Base-by-base conservation (phyloP, 2,888 invertebrate species). In the Cataglyphis rosenhaueri region DNA sequence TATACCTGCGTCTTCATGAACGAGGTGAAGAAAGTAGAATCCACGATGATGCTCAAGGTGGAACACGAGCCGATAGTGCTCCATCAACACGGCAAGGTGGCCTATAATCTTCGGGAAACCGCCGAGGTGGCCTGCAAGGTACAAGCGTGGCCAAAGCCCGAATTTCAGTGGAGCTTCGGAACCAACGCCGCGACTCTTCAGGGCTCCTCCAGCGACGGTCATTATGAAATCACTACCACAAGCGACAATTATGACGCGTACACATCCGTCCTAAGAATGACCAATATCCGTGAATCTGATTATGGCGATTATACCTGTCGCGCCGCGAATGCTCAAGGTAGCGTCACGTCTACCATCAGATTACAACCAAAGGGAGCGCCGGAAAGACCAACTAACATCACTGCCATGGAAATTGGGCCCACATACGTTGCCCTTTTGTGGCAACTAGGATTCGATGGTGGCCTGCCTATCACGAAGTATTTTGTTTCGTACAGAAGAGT, bases 231-330 rank as follows among this genome's bases (percentile, higher is more conserved):
- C 64, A 97, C 97, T 90, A 97, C 97, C 2, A 97, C 96, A 25
- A 96, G 96, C 52, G 97, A 98, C 90, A 97, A 97, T 88, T 97
- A 98, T 94, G 98, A 98, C 93, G 96, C 98, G 0, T 98, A 98
- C 94, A 97, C 97, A 5, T 98, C 98, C 83, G 96, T 97, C 0
- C 94, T 98, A 52, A 96, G 95, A 92, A 95, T 98, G 88, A 96
- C 97, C 75, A 96, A 97, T 84, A 96, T 98, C 21, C 96, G 97
- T 65, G 96, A 97, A n/a, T 96, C 97, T 75, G 98, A 98, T 93
- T 98, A 98, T 92, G 99, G 99, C 0, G 98, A 98, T 83, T 99
- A 98, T 94, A 97, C 97, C 79, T 99, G 99, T 92, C 96, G 97
- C 87, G 98, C 98, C 8, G 96, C 97, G 25, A 99, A 99, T 93